Conservation (phyloP, 2,113 vertebrate genomes). For the Mustela lutreola region DNA sequence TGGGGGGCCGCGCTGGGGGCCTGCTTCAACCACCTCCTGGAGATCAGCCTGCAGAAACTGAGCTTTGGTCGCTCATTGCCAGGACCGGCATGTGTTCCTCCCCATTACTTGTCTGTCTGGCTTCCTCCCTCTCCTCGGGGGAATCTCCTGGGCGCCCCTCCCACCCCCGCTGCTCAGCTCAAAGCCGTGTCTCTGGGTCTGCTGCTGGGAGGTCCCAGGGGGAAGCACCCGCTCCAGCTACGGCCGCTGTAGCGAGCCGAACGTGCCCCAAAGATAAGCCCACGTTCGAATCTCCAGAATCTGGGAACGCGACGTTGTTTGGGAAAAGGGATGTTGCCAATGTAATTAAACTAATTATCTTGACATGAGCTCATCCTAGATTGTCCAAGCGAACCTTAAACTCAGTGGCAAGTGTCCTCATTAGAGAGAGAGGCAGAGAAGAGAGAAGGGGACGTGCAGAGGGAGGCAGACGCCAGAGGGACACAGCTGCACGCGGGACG, state of each 20-base stretch:
- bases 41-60: neutral
- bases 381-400: neutral
- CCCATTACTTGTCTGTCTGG: too few relatives aligned
- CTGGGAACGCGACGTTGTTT: neutral
- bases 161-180: neutral
- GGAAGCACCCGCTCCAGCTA: too few relatives aligned
- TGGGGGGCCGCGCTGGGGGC: neutral
- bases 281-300: too few relatives aligned
- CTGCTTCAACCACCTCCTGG: neutral
- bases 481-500: rapidly evolving
- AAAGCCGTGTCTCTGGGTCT: neutral
- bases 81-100: neutral
- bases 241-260: too few relatives aligned
- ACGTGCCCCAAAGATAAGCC: neutral
- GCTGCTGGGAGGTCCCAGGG: too few relatives aligned
- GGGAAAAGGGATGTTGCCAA: neutral
- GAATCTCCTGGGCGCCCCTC: neutral
- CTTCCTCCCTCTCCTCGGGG: too few relatives aligned
- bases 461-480: neutral
- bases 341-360: neutral
- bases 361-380: neutral
- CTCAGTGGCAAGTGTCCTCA: neutral
- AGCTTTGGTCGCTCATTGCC: rapidly evolving
- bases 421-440: neutral
- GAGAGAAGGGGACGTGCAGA: neutral